A percentile compares a stretch with the other conserved stretches of the same genome.
Evolutionary conservation across 2,113 vertebrate genomes (phyloP).

Genomic region (Leptosomus discolor): DNA sequence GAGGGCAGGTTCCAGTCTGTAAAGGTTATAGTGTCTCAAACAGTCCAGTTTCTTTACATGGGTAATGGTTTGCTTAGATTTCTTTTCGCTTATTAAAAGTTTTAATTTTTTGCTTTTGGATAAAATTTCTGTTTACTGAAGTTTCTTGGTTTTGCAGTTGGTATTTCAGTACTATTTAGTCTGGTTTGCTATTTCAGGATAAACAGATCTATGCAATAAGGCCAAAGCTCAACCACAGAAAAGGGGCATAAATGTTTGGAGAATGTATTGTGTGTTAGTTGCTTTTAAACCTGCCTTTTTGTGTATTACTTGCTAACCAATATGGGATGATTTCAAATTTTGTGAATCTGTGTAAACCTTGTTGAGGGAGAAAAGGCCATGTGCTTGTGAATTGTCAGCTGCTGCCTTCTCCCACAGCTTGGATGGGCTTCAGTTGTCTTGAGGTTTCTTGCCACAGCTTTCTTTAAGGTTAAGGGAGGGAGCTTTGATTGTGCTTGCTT

Average conservation of each 20-base stretch:
- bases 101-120: neutral
- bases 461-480: neutral
- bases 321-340: neutral
- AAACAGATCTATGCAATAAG: neutral
- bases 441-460: neutral
- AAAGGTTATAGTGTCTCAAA: neutral
- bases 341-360: neutral
- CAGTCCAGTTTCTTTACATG: neutral
- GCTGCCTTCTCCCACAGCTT: neutral
- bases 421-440: neutral
- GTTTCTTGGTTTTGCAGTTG: neutral
- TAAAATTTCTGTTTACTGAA: neutral
- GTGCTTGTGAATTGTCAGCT: neutral
- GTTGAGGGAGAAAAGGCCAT: neutral
- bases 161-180: neutral
- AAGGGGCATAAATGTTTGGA: neutral
- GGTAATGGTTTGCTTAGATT: neutral
- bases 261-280: neutral
- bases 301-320: neutral
- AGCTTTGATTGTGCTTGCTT: neutral
- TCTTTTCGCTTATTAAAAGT: neutral
- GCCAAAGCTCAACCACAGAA: neutral
- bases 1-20: neutral
- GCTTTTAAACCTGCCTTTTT: neutral
- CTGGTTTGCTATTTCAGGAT: neutral